Conservation (phyloP, 2,888 invertebrate species). For the Leptopilina drosophilae region DNA sequence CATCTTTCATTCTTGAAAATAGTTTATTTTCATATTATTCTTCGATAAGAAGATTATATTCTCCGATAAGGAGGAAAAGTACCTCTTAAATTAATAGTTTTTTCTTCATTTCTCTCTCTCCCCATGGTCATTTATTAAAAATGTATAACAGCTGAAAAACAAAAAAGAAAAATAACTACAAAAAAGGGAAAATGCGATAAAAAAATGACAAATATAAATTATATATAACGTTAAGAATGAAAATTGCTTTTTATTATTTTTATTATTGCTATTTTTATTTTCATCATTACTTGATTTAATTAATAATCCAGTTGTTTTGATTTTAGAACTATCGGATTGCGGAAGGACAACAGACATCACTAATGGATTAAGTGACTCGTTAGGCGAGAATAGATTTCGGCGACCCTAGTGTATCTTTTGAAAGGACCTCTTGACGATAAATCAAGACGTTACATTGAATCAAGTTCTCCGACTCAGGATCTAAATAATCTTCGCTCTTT, state of each 20-base stretch:
- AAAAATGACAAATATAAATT: too few species aligned
- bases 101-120: background rate
- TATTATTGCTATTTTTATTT: too few species aligned
- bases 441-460: background rate
- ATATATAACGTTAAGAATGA: too few species aligned
- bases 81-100: background rate
- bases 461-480: background rate
- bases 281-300: background rate
- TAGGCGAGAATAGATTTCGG: background rate
- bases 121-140: background rate
- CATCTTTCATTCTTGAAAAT: constrained; percentile 5
- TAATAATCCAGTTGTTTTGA: background rate
- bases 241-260: background rate
- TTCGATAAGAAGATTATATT: background rate
- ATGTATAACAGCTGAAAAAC: too few species aligned
- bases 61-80: background rate
- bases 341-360: background rate
- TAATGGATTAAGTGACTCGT: constrained; percentile 6
- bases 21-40: background rate
- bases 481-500: background rate
- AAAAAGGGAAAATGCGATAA: too few species aligned
- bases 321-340: background rate
- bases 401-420: background rate
- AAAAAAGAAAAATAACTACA: too few species aligned
- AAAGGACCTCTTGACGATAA: background rate